phyloP scores from a whole-genome alignment of 1,140 invertebrate genomes.

The Caenorhabditis inopinata region DNA sequence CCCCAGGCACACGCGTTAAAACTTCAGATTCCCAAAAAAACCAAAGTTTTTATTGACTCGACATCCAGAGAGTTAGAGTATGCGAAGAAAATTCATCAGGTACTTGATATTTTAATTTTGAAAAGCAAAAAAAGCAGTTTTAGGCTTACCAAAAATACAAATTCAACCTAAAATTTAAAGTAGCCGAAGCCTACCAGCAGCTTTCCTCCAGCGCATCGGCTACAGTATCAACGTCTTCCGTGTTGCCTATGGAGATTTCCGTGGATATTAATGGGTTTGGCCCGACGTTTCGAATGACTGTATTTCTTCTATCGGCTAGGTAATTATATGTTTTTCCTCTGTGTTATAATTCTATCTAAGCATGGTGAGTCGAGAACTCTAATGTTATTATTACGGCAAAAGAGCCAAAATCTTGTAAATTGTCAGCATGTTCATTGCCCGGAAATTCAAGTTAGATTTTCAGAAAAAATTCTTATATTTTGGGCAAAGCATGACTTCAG shows the following conservation, averaged over 20 bases:
- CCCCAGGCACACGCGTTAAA: not conserved
- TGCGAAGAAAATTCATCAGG: not conserved
- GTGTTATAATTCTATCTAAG: too few species aligned
- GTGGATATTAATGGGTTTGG: conserved; percentile 30
- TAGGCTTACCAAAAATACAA: conserved; percentile 5
- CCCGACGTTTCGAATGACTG: not conserved
- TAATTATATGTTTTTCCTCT: not conserved
- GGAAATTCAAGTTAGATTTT: too few species aligned
- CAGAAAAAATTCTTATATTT: too few species aligned
- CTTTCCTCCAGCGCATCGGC: not conserved
- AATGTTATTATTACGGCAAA: too few species aligned
- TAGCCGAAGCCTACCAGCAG: not conserved
- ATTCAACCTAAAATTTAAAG: not conserved
- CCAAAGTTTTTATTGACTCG: not conserved
- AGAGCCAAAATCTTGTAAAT: too few species aligned
- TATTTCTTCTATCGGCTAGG: not conserved
- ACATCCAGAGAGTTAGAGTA: not conserved
- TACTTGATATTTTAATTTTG: not conserved
- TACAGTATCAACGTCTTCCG: not conserved
- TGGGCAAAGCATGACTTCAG: too few species aligned
- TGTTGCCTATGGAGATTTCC: not conserved
- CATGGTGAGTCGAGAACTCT: too few species aligned
- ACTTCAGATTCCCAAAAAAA: conserved; percentile 13
- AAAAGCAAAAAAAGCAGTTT: too few species aligned
- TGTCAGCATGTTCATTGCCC: too few species aligned